Evolutionary conservation across 2,888 invertebrate species (phyloP).

Genomic region (Limnephilus marmoratus): DNA sequence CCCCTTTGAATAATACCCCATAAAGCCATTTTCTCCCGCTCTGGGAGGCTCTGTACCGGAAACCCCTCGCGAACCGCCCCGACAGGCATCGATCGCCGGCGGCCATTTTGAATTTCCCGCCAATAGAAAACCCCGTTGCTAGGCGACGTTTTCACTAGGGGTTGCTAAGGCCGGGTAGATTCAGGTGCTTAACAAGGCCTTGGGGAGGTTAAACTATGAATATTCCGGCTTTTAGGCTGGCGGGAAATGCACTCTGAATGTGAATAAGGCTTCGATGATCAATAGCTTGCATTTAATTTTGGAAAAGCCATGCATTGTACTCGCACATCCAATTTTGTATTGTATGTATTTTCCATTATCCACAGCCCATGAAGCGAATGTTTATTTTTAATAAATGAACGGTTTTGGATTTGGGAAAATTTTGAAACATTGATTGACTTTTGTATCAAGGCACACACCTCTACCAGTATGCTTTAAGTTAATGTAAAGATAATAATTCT

Average conservation of each 20-base stretch:
- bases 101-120: slow-evolving; percentile 78
- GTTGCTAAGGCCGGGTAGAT: slow-evolving; percentile 2
- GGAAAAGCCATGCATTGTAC: neutral
- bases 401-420: neutral
- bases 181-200: slow-evolving; percentile 15
- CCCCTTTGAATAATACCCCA: neutral
- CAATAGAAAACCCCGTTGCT: slow-evolving; percentile 76
- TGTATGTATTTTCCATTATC: neutral
- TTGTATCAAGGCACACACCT: no score
- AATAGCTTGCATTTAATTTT: neutral
- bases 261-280: neutral
- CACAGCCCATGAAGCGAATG: no score
- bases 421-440: neutral
- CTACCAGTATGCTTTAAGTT: no score
- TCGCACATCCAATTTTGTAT: no score
- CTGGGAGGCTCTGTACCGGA: slow-evolving; percentile 27
- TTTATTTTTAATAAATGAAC: neutral
- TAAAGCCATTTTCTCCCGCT: slow-evolving; percentile 50
- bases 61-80: slow-evolving; percentile 67
- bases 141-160: slow-evolving; percentile 69
- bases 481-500: no score
- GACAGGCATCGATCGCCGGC: slow-evolving; percentile 71
- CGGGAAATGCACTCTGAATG: neutral
- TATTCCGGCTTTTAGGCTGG: neutral
- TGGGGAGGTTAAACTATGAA: neutral